Conservation (phyloP, 1,140 invertebrate species). For the Brachionus koreanus region DNA sequence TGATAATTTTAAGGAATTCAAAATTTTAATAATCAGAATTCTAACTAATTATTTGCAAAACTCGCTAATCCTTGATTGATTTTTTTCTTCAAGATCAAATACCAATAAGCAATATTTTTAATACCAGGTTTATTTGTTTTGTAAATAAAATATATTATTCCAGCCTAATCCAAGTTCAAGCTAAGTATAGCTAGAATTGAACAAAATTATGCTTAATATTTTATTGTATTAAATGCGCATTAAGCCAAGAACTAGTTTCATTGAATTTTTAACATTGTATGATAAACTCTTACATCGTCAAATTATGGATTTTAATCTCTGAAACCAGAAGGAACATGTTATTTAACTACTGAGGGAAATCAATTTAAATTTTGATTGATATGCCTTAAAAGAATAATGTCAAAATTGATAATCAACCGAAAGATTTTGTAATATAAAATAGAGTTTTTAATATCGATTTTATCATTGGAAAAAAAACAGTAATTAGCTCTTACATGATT, state of each 20-base stretch:
- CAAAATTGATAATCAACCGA: neutral
- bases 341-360: neutral
- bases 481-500: slow-evolving; percentile 8
- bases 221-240: neutral
- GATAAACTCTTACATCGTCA: neutral
- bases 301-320: neutral
- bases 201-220: neutral
- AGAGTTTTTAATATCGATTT: neutral
- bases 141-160: neutral
- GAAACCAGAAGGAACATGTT: neutral
- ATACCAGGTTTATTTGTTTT: neutral
- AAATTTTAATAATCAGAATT: neutral
- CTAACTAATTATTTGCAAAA: neutral
- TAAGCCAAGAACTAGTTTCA: neutral
- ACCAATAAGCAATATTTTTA: neutral
- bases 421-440: neutral
- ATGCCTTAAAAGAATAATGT: neutral
- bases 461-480: neutral
- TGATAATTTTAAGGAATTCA: neutral
- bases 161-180: neutral
- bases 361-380: slow-evolving; percentile 9
- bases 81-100: neutral
- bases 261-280: neutral
- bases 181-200: neutral
- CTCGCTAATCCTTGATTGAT: neutral